Percentiles rank a stretch among this genome's conserved stretches.
Evolutionary conservation across 1,140 invertebrate species (phyloP).

Genomic region (Penaeus japonicus): DNA sequence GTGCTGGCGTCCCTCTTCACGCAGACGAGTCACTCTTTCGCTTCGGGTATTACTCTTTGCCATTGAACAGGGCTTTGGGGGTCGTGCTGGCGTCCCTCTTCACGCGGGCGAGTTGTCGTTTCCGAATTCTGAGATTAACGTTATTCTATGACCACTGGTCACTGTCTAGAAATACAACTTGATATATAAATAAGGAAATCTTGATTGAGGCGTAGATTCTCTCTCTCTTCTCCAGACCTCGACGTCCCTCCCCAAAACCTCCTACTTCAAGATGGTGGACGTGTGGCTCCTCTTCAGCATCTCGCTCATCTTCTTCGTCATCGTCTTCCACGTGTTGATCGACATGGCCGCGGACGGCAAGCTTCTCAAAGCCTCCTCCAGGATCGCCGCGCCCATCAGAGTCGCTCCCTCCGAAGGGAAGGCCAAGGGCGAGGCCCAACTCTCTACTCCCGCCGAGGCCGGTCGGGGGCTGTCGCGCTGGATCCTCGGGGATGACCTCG

Average conservation of each 20-base stretch:
- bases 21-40: background rate
- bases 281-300: conserved; percentile 45
- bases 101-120: conserved; percentile 18
- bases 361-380: background rate
- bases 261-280: conserved; percentile 54
- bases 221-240: conserved; percentile 10
- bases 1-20: background rate
- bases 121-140: too few species aligned
- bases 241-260: conserved; percentile 40
- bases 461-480: background rate
- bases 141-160: too few species aligned
- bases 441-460: background rate
- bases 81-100: background rate
- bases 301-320: conserved; percentile 50
- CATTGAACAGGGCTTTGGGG: too few species aligned
- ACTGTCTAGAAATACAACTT: too few species aligned
- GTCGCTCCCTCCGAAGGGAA: background rate
- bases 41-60: background rate
- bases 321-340: conserved; percentile 45
- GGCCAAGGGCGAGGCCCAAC: background rate
- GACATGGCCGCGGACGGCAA: conserved; percentile 42
- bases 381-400: background rate
- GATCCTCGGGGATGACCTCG: background rate
- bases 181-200: background rate
- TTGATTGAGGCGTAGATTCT: background rate